These are phyloP conservation scores for Galerucella nymphaeae DNA, from an alignment of 2,888 invertebrate species.

Conservation along the genomic window DNA sequence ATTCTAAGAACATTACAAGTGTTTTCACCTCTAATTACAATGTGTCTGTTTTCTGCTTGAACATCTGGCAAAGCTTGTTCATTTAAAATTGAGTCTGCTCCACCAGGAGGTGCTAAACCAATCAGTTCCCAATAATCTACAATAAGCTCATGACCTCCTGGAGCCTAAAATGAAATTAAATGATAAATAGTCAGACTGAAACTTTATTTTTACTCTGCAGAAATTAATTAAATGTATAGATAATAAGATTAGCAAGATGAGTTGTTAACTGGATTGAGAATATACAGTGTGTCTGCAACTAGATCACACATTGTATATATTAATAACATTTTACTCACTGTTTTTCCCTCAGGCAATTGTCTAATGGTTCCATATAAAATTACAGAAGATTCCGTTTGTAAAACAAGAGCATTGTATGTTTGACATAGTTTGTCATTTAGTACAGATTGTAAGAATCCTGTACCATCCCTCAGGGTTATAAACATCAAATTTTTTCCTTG, in stretches of 20 bases:
- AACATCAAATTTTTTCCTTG: conserved; percentile 96
- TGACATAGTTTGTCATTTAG: conserved; percentile 88
- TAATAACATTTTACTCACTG: conserved; percentile 67
- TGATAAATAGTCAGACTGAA: background rate
- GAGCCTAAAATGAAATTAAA: conserved; percentile 67
- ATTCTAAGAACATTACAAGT: conserved; percentile 92
- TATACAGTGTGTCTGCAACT: too few relatives aligned
- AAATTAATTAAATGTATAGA: too few relatives aligned
- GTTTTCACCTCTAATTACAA: conserved; percentile 98
- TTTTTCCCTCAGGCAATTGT: conserved; percentile 91
- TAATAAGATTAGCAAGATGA: too few relatives aligned
- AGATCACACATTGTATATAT: background rate
- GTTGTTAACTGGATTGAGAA: too few relatives aligned
- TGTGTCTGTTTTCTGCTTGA: conserved; percentile 96
- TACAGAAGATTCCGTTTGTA: conserved; percentile 92
- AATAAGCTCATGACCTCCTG: conserved; percentile 84
- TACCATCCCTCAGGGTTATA: conserved; percentile 94
- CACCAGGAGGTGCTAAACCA: conserved; percentile 93
- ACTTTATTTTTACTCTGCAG: too few relatives aligned
- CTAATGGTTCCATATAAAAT: conserved; percentile 84
- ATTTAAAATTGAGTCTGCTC: conserved; percentile 97
- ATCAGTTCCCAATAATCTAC: conserved; percentile 97
- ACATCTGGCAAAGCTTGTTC: conserved; percentile 97
- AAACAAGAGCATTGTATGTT: conserved; percentile 86
- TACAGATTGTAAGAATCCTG: conserved; percentile 94